These are phyloP conservation scores for Onychorhynchus coronatus DNA, from an alignment of 2,113 vertebrate genomes.

Conservation along the genomic window DNA sequence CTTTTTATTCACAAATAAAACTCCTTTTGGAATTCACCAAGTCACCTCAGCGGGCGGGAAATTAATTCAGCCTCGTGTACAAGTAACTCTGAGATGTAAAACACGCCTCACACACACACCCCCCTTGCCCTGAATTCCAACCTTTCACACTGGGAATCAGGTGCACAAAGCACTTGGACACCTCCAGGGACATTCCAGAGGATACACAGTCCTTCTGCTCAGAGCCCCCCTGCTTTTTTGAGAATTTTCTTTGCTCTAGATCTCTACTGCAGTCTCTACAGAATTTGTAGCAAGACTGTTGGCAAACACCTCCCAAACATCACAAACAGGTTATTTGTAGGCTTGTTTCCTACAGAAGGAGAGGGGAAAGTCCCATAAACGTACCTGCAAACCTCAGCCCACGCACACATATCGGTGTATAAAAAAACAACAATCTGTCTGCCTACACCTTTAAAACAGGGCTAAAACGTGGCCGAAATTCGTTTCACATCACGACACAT, in stretches of 20 bases:
- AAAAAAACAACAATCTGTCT: background rate
- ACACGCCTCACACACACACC: background rate
- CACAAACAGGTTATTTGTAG: rapidly evolving
- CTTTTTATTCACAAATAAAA: background rate
- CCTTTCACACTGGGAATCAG: rapidly evolving
- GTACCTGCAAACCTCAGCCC: background rate
- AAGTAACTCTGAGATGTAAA: background rate
- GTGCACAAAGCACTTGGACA: rapidly evolving
- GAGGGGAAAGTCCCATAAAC: background rate
- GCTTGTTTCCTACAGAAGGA: background rate
- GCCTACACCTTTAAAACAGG: background rate
- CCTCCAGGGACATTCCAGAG: rapidly evolving
- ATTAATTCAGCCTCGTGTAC: background rate
- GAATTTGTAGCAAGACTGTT: background rate
- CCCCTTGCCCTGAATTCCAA: background rate
- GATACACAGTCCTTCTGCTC: rapidly evolving
- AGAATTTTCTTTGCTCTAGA: rapidly evolving
- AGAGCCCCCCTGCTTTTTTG: background rate
- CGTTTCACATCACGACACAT: rapidly evolving
- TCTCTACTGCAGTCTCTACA: background rate
- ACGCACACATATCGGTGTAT: rapidly evolving
- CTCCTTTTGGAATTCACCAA: background rate
- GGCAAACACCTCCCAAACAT: background rate
- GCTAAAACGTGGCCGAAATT: rapidly evolving
- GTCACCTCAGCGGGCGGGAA: background rate